Percentiles rank a stretch among this genome's conserved stretches.
These are phyloP conservation scores for Dasysyrphus albostriatus DNA, from an alignment of 2,888 invertebrate genomes.

Conservation along the genomic window DNA sequence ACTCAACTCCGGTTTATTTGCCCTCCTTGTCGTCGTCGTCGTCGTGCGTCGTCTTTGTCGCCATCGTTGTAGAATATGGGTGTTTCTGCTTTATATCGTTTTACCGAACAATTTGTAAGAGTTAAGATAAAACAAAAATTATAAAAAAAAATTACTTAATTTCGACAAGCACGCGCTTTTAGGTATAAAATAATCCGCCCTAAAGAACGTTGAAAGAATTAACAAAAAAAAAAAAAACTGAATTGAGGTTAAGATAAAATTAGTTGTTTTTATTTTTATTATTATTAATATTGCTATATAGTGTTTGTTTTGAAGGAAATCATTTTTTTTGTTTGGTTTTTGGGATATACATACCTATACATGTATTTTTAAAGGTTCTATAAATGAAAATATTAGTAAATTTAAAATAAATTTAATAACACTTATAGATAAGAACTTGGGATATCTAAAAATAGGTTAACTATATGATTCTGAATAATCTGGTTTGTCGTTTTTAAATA, in stretches of 20 bases:
- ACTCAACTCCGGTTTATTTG: background rate
- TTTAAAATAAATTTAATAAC: too few relatives aligned
- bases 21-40: background rate
- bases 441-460: too few relatives aligned
- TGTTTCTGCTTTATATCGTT: background rate
- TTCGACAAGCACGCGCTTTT: conserved; percentile 13
- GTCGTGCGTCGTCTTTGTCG: background rate
- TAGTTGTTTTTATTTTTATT: background rate
- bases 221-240: background rate
- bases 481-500: too few relatives aligned
- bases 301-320: too few relatives aligned
- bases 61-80: too few relatives aligned
- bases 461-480: too few relatives aligned
- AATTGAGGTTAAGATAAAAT: conserved; percentile 19
- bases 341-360: too few relatives aligned
- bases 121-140: background rate
- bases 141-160: conserved; percentile 24
- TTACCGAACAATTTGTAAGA: background rate
- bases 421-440: too few relatives aligned
- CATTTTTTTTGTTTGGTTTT: too few relatives aligned
- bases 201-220: conserved; percentile 2
- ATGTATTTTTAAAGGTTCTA: too few relatives aligned
- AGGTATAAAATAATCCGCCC: conserved; percentile 2
- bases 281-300: too few relatives aligned
- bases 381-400: too few relatives aligned